Conservation (phyloP, 2,888 invertebrate species). For the Cremastinae sp. region DNA sequence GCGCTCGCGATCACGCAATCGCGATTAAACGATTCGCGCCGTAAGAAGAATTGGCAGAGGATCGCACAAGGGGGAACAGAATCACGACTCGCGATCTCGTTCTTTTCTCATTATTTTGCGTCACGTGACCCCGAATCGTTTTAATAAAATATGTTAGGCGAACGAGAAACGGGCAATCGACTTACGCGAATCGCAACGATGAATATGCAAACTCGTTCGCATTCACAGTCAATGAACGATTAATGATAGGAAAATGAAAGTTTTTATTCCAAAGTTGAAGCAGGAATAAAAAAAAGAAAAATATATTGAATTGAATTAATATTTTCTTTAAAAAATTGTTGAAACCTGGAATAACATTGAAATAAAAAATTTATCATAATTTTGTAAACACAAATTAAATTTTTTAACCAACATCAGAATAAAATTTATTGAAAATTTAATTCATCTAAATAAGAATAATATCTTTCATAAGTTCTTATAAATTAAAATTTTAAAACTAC, state of each 20-base stretch:
- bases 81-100: conserved; percentile 34
- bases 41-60: conserved; percentile 39
- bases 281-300: background rate
- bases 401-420: no score
- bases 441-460: no score
- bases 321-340: no score
- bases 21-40: conserved; percentile 45
- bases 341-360: no score
- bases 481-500: background rate
- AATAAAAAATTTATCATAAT: no score
- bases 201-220: background rate
- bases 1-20: conserved; percentile 45
- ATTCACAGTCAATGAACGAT: background rate
- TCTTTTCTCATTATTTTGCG: conserved; percentile 50
- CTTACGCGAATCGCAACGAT: conserved; percentile 11
- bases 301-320: no score
- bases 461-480: no score
- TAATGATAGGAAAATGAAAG: conserved; percentile 13
- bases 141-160: conserved; percentile 20
- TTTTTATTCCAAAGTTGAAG: background rate
- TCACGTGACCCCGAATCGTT: conserved; percentile 17
- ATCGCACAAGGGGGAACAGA: conserved; percentile 22
- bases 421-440: no score
- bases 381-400: no score
- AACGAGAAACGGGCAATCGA: conserved; percentile 12